Conservation (phyloP, 2,797 vertebrate genomes). For the Sebastes jordani region DNA sequence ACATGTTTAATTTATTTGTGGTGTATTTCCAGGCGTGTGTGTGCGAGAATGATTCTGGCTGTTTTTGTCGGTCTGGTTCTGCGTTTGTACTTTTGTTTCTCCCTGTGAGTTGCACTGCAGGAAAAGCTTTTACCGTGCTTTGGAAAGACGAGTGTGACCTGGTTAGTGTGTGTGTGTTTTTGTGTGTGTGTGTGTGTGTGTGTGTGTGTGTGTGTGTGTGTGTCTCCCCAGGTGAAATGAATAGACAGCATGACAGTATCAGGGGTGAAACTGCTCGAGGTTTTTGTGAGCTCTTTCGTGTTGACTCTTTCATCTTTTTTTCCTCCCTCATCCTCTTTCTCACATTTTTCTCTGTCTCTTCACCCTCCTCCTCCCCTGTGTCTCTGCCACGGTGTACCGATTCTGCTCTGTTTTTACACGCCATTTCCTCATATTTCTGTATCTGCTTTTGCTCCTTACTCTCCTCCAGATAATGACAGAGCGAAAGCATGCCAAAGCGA, state of each 20-base stretch:
- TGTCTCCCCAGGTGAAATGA: constrained; percentile 26
- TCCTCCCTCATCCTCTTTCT: constrained; percentile 5
- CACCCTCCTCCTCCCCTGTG: not conserved
- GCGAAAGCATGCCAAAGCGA: constrained; percentile 95
- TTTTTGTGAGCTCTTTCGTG: constrained; percentile 25
- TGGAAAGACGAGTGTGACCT: constrained; percentile 17
- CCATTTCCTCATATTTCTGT: constrained; percentile 26
- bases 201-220: not conserved
- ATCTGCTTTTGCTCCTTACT: not conserved
- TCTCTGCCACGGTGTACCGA: constrained; percentile 20
- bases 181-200: not conserved
- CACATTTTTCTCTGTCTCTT: constrained; percentile 16
- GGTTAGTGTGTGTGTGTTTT: constrained; percentile 15
- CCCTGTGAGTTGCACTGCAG: constrained; percentile 10
- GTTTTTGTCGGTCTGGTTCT: not conserved
- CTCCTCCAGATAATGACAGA: constrained; percentile 94
- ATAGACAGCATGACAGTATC: constrained; percentile 39
- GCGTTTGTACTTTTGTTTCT: not conserved
- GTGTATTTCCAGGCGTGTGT: constrained; percentile 6
- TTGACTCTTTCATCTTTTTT: constrained; percentile 39
- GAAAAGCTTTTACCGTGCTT: constrained; percentile 34
- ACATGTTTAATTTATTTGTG: constrained; percentile 14
- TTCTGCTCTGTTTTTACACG: constrained; percentile 1
- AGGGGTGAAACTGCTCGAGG: constrained; percentile 29
- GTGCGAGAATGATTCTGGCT: not conserved